A percentile compares a stretch with the other conserved stretches of the same genome.
Evolutionary conservation across 1,140 invertebrate species (phyloP).

Genomic region (Adoxophyes honmai): DNA sequence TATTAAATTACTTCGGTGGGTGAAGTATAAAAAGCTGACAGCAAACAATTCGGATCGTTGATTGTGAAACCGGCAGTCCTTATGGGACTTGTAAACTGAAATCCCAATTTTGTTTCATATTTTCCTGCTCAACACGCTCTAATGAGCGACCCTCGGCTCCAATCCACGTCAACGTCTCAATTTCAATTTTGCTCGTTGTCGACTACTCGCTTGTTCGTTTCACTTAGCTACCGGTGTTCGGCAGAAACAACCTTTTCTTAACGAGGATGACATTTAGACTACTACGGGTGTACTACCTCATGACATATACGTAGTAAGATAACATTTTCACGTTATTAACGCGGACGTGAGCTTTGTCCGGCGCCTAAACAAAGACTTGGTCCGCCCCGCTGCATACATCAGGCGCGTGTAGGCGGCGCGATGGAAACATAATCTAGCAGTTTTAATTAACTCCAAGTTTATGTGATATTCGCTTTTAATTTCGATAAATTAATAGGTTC

Average conservation of each 20-base stretch:
- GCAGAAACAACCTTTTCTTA: slow-evolving; percentile 26
- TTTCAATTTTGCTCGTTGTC: slow-evolving; percentile 3
- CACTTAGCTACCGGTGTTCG: neutral
- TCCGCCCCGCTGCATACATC: neutral
- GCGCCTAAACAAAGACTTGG: neutral
- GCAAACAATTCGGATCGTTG: neutral
- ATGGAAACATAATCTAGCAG: too few relatives aligned
- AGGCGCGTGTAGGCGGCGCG: neutral
- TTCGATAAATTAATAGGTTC: too few relatives aligned
- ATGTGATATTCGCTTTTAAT: too few relatives aligned
- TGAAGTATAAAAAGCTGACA: neutral
- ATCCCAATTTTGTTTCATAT: slow-evolving; percentile 7
- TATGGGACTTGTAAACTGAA: slow-evolving; percentile 2
- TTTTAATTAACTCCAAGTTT: too few relatives aligned
- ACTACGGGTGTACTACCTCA: slow-evolving; percentile 18
- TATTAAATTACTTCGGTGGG: too few relatives aligned
- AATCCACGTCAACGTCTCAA: neutral
- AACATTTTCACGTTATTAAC: slow-evolving; percentile 30
- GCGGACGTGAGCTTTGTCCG: slow-evolving; percentile 22
- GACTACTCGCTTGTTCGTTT: neutral
- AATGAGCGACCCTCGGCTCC: slow-evolving; percentile 6
- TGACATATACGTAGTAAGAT: slow-evolving; percentile 25
- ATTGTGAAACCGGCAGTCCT: slow-evolving; percentile 1
- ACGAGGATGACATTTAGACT: slow-evolving; percentile 49
- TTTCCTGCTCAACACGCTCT: slow-evolving; percentile 7